Conservation (phyloP, 2,888 invertebrate genomes). For the Drosophila ustulata region DNA sequence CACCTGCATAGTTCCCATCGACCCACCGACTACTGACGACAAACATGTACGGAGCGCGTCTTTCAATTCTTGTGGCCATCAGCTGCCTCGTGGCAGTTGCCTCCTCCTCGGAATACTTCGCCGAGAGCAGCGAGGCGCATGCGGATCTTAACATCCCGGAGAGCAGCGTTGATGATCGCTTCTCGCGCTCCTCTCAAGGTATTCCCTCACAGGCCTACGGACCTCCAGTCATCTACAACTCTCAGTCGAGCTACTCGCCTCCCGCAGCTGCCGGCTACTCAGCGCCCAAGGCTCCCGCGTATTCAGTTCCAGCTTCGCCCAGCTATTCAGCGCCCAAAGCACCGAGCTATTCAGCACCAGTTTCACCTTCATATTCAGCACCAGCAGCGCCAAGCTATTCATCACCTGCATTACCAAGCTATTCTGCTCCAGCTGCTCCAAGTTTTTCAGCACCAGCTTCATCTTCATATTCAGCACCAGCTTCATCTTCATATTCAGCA, state of each 20-base stretch:
- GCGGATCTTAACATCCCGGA: constrained; percentile 51
- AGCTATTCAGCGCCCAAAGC: background rate
- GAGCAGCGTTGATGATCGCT: constrained; percentile 42
- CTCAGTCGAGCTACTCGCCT: constrained; percentile 51
- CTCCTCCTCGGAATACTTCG: constrained; percentile 11
- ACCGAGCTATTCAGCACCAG: constrained; percentile 28
- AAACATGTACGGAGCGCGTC: constrained; percentile 52
- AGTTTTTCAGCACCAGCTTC: constrained; percentile 22
- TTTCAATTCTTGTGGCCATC: constrained; percentile 34
- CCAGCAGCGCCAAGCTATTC: constrained; percentile 20
- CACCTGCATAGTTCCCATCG: constrained; percentile 32
- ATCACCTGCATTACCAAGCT: constrained; percentile 27
- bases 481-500: background rate
- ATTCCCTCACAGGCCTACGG: constrained; percentile 63
- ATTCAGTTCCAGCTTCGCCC: constrained; percentile 11
- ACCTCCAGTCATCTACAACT: constrained; percentile 55
- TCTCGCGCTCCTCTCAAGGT: constrained; percentile 30
- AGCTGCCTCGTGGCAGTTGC: constrained; percentile 41
- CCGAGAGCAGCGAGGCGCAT: constrained; percentile 35
- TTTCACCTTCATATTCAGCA: constrained; percentile 4
- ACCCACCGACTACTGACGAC: constrained; percentile 16
- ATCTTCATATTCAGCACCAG: background rate
- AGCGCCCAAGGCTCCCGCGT: constrained; percentile 14
- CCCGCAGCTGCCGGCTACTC: constrained; percentile 21
- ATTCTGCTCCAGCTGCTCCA: constrained; percentile 26